These are phyloP conservation scores for Amblyopsis rosae DNA, from an alignment of 2,113 vertebrate species.

Conservation along the genomic window DNA sequence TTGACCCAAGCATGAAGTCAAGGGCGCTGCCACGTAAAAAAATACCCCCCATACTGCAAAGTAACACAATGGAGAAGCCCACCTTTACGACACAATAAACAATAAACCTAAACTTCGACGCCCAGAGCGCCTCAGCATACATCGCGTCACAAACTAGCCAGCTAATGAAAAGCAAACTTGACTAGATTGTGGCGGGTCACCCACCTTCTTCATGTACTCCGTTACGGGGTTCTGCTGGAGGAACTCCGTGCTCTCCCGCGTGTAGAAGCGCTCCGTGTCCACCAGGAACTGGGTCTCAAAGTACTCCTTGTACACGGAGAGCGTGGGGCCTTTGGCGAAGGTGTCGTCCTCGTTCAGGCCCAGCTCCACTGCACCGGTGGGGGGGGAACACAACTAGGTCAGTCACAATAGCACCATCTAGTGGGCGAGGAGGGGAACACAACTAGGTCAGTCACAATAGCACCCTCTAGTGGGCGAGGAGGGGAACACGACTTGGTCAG, in stretches of 20 bases:
- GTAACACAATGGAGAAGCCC: not conserved
- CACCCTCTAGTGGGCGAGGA: no score
- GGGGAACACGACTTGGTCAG: not conserved
- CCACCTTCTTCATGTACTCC: constrained; percentile 93
- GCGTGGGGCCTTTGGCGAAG: constrained; percentile 89
- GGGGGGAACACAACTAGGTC: not conserved
- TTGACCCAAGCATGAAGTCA: no score
- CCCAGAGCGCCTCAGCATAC: no score
- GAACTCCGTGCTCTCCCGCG: constrained; percentile 91
- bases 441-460: no score
- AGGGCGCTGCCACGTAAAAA: no score
- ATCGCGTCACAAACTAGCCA: no score
- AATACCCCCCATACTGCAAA: not conserved
- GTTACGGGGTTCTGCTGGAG: constrained; percentile 91
- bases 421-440: constrained; percentile 9
- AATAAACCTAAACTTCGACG: no score
- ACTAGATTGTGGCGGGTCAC: not conserved
- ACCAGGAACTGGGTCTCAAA: constrained; percentile 92
- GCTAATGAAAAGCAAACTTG: no score
- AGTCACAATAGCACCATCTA: not conserved
- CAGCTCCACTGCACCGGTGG: constrained; percentile 81
- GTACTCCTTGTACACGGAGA: constrained; percentile 92
- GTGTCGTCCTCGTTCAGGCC: constrained; percentile 92
- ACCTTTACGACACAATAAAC: no score
- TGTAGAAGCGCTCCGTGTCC: constrained; percentile 91